Evolutionary conservation across 2,113 vertebrate genomes (phyloP).

Genomic region (Corydoras sp.): DNA sequence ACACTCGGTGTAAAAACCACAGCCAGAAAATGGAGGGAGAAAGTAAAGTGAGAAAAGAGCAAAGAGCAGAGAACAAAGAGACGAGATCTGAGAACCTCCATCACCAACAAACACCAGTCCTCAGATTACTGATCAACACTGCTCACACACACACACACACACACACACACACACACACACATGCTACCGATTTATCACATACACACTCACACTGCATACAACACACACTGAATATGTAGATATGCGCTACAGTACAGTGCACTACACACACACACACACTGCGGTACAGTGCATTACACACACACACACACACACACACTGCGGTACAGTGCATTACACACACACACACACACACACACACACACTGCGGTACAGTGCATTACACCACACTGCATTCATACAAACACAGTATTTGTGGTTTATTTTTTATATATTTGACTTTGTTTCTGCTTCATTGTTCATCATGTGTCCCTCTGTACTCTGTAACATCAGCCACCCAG

Average conservation of each 20-base stretch:
- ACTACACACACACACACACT: neutral
- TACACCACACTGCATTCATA: neutral
- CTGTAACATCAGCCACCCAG: too few species aligned
- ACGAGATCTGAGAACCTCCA: too few species aligned
- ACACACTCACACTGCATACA: too few species aligned
- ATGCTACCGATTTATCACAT: too few species aligned
- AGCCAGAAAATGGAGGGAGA: slow-evolving; percentile 10
- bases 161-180: neutral
- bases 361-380: neutral
- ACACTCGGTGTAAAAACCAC: slow-evolving; percentile 4
- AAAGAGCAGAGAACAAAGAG: neutral
- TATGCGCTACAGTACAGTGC: too few species aligned
- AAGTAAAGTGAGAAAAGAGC: neutral
- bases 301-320: neutral
- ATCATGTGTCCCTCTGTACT: too few species aligned
- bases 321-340: neutral
- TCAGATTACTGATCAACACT: too few species aligned
- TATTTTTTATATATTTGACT: neutral
- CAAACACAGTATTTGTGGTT: neutral
- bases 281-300: neutral
- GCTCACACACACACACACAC: too few species aligned
- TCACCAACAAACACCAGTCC: too few species aligned
- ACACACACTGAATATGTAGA: too few species aligned
- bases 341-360: slow-evolving; percentile 8
- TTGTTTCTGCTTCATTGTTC: neutral